Evolutionary conservation across 2,888 invertebrate genomes (phyloP), one percentile per base, ranked within the genome.

Genomic region (Andricus curvator): DNA sequence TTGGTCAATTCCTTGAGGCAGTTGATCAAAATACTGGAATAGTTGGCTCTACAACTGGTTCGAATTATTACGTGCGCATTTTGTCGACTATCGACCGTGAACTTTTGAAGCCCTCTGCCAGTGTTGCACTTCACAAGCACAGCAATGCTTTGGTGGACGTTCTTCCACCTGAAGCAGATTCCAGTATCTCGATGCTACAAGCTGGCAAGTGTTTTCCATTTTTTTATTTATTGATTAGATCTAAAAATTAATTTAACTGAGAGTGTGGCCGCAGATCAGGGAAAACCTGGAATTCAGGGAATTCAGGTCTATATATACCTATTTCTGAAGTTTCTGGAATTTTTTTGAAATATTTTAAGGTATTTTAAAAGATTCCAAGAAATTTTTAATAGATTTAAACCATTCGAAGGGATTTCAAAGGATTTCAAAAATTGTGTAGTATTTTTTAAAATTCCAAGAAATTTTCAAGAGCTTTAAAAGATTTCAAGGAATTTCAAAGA

Each of bases 91-190:
- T 99, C 88, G 99, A 99, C 93, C 94, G 99, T 20, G 99, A 99
- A 93, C 93, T 99, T 81, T 93, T 99, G 86, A 99, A 99, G 92
- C 99, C 99, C 0, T 99, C 99, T 1, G 99, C 99, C 20, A 99
- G 99, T 85, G 99, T 99, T 41, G 99, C 99, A 25, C 94, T 99
- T 51, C 99, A 99, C 93, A 99, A 99, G 93, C 99, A 99, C 93
- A 99, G 99, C 90, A 99, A 99, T 95, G 99, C 99, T n/a, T 94
- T 99, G 81, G 99, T 99, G 0, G 99, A 99, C 94, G 99, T 99
- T 5, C 93, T 99, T 65, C 99, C 99, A 8, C 99, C 99, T 1
- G 99, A 99, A 94, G 99, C 99, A 1, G 99, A 99, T 93, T 99
- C 99, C 87, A 99, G 98, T 64, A 99, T 99, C 86, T 98, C 99